Percentiles rank a stretch among this genome's conserved stretches.
These are phyloP conservation scores for Portevinia maculata DNA, from an alignment of 2,888 invertebrate species.

Conservation along the genomic window DNA sequence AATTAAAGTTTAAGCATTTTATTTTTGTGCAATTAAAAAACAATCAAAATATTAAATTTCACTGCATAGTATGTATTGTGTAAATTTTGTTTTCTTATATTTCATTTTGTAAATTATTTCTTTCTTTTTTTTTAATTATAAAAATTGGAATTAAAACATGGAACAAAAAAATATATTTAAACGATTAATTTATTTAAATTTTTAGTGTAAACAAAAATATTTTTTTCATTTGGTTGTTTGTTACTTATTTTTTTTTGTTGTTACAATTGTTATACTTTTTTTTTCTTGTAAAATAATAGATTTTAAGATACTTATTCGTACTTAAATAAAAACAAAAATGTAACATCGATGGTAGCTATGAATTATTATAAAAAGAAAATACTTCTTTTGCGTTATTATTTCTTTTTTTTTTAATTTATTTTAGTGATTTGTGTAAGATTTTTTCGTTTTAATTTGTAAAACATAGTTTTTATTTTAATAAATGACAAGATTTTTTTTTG, in stretches of 20 bases:
- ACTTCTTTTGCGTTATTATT: slow-evolving; percentile 11
- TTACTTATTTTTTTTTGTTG: slow-evolving; percentile 36
- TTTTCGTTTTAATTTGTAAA: slow-evolving; percentile 55
- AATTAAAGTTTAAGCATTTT: slow-evolving; percentile 68
- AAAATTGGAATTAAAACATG: slow-evolving; percentile 47
- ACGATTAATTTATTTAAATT: slow-evolving; percentile 16
- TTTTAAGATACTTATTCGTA: slow-evolving; percentile 60
- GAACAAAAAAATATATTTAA: slow-evolving; percentile 24
- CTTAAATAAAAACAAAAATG: slow-evolving; percentile 48
- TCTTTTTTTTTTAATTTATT: slow-evolving; percentile 58
- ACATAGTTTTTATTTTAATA: slow-evolving; percentile 64
- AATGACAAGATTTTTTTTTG: slow-evolving; percentile 67
- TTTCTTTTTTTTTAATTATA: slow-evolving; percentile 15
- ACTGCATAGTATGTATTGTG: slow-evolving; percentile 48
- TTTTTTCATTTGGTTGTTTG: slow-evolving; percentile 60
- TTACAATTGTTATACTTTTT: slow-evolving; percentile 30
- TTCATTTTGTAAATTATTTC: slow-evolving; percentile 14
- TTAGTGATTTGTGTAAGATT: slow-evolving; percentile 52
- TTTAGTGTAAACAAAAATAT: slow-evolving; percentile 45
- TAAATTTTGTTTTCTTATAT: slow-evolving; percentile 44
- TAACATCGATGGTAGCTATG: slow-evolving; percentile 67
- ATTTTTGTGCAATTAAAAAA: slow-evolving; percentile 69
- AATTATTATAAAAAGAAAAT: slow-evolving; percentile 32
- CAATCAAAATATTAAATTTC: slow-evolving; percentile 37
- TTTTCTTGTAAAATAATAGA: slow-evolving; percentile 64